A percentile compares a stretch with the other conserved stretches of the same genome.
These are phyloP conservation scores for Xanthostigma xanthostigma DNA, from an alignment of 2,888 invertebrate genomes.

Conservation along the genomic window DNA sequence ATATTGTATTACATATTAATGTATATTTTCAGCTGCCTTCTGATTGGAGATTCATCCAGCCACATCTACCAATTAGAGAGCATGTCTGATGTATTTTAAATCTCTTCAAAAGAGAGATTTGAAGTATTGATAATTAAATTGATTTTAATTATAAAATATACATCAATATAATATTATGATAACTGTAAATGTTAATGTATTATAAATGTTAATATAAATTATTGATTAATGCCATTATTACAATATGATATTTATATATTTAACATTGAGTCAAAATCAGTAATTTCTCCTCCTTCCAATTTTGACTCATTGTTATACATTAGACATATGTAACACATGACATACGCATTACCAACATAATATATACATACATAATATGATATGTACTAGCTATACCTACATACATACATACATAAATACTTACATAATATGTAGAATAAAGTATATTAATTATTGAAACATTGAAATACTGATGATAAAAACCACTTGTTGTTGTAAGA, in stretches of 20 bases:
- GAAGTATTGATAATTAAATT: too few species aligned
- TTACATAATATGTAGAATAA: not conserved
- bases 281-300: too few species aligned
- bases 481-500: not conserved
- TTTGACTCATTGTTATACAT: too few species aligned
- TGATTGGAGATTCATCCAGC: conserved; percentile 59
- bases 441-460: not conserved
- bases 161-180: too few species aligned
- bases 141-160: too few species aligned
- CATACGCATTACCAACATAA: not conserved
- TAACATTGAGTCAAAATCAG: too few species aligned
- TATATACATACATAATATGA: not conserved
- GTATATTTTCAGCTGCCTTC: conserved; percentile 31
- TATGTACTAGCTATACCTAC: not conserved
- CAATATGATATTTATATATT: not conserved
- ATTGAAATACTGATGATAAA: not conserved
- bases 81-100: conserved; percentile 17
- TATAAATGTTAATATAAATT: too few species aligned
- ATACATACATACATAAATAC: not conserved
- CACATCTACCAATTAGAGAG: conserved; percentile 53
- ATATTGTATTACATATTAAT: not conserved
- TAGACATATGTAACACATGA: too few species aligned
- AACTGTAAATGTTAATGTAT: too few species aligned
- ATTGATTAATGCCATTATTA: conserved; percentile 4
- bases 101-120: too few species aligned